Percentiles rank a stretch among this genome's conserved stretches.
These are phyloP conservation scores for Gasterosteus nipponicus DNA, from an alignment of 2,113 vertebrate genomes.

Conservation along the genomic window DNA sequence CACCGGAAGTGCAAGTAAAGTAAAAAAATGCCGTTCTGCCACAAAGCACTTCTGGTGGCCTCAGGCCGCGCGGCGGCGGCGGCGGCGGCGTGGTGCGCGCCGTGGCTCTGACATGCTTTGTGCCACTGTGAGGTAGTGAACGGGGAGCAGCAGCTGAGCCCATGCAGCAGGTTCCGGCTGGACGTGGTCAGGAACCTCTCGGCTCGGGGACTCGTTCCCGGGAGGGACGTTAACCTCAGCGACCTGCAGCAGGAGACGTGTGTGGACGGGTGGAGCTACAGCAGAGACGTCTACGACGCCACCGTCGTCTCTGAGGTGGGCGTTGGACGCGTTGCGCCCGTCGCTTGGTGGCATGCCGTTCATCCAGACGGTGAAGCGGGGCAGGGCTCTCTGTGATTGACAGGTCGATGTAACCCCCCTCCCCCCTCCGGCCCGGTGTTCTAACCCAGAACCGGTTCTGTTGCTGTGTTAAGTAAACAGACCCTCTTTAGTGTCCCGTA, in stretches of 20 bases:
- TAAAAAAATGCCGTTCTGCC: no score
- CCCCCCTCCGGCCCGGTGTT: no score
- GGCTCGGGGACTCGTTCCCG: constrained; percentile 50
- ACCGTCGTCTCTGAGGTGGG: constrained; percentile 77
- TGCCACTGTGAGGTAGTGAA: constrained; percentile 48
- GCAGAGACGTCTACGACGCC: constrained; percentile 74
- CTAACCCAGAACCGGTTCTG: no score
- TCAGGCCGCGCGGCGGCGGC: background rate
- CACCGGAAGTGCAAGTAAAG: background rate
- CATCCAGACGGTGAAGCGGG: no score
- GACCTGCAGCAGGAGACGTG: constrained; percentile 69
- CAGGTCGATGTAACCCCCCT: no score
- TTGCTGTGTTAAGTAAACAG: no score
- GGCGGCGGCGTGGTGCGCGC: background rate
- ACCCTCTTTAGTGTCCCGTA: no score
- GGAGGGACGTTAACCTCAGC: constrained; percentile 69
- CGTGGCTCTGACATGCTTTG: background rate
- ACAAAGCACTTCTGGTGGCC: no score
- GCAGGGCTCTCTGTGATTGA: no score
- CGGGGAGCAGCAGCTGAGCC: constrained; percentile 63
- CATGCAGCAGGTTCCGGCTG: constrained; percentile 76
- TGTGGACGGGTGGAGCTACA: constrained; percentile 79
- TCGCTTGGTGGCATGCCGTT: no score
- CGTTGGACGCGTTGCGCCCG: no score
- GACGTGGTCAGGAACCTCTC: constrained; percentile 74